Evolutionary conservation across 2,797 vertebrate genomes (phyloP), one percentile per base, ranked within the genome.

Genomic region (Odontamblyopus lacepedii): DNA sequence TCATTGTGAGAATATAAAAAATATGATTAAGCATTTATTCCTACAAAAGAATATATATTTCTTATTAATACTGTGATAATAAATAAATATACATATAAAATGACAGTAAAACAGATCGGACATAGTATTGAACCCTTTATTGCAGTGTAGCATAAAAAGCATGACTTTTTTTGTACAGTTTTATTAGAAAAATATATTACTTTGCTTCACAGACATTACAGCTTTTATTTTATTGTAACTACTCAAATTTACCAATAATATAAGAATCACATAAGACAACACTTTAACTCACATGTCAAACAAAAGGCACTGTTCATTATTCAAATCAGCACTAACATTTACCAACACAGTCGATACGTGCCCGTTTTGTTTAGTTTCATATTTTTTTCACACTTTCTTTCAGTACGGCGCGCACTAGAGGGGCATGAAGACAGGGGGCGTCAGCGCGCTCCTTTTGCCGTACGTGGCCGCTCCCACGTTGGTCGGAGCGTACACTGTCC

Each of bases 401-500:
- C 3, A 12, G 16, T 15, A 5, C 48, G 2, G 27, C 5, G 3
- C 3, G 41, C 67, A 81, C 88, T 97, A 96, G 67, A 95, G 89
- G 62, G 88, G 88, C 41, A 94, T 72, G 23, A 85, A 91, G 65
- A 53, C 77, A 30, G 75, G 71, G 2, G 87, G 80, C 69, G 88
- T 89, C 35, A 44, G 83, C 1, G 88, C 72, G 70, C 93, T 93
- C 82, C 96, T 95, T 83, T 97, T 98, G 41, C 97, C 96, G 0
- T 97, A 98, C 0, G 96, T 90, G 70, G 86, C 89, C n/a, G 97
- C 94, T 11, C 96, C 96, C 72, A 98, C 96, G 0, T 97, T 94
- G 0, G 96, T 98, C 0, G 95, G 95, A 0, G 90, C 78, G 4
- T 95, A 95, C 4, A 96, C 76, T 0, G 95, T 91, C 0, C 95